These are phyloP conservation scores for Tautogolabrus adspersus DNA, from an alignment of 2,113 vertebrate species.

Conservation along the genomic window DNA sequence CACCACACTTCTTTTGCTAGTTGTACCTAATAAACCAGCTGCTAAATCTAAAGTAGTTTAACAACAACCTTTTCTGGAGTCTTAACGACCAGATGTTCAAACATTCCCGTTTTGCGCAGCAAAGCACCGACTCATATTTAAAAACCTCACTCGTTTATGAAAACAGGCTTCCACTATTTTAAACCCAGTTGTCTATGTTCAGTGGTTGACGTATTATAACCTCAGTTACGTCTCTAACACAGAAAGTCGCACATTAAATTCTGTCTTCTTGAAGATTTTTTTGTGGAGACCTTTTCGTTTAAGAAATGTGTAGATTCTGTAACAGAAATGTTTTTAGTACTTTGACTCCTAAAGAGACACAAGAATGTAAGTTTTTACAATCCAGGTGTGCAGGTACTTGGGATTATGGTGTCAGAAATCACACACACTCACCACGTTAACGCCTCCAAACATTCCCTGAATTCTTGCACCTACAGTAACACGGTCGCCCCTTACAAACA, in stretches of 20 bases:
- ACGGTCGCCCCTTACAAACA: background rate
- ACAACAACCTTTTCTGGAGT: background rate
- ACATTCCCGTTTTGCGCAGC: background rate
- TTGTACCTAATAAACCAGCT: no score
- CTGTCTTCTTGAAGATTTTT: no score
- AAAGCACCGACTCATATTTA: background rate
- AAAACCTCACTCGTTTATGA: background rate
- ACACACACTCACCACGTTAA: background rate
- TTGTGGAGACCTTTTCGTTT: no score
- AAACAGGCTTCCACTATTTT: background rate
- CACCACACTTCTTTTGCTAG: no score
- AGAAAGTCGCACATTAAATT: no score
- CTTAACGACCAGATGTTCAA: constrained; percentile 26
- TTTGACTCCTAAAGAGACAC: background rate
- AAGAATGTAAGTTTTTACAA: constrained; percentile 13
- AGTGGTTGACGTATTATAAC: background rate
- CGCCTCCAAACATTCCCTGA: constrained; percentile 24
- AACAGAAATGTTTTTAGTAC: background rate
- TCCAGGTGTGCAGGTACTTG: constrained; percentile 2
- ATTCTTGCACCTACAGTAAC: constrained; percentile 9
- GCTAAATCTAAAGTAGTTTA: background rate
- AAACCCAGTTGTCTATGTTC: no score
- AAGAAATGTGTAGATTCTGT: background rate
- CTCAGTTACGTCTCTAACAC: background rate
- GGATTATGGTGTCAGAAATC: no score